phyloP scores from a whole-genome alignment of 2,113 vertebrate genomes.

The Setophaga kirtlandii region DNA sequence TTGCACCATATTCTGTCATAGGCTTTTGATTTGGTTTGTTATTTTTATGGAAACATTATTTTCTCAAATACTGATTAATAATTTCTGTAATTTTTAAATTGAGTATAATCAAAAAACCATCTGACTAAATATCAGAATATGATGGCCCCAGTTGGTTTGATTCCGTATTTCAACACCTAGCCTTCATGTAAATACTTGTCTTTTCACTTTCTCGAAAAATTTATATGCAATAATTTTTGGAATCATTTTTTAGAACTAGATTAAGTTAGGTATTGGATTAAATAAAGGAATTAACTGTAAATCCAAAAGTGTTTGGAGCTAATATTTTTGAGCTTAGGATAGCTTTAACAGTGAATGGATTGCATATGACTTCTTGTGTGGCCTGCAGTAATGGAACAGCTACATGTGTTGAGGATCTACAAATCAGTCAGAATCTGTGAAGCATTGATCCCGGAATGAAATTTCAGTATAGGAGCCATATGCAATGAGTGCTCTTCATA shows the following conservation, averaged over 20 bases:
- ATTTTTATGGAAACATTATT: neutral
- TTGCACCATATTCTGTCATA: neutral
- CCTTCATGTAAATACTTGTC: neutral
- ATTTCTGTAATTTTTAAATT: neutral
- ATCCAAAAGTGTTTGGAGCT: neutral
- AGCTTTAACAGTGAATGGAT: neutral
- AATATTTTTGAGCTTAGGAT: neutral
- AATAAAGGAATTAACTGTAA: neutral
- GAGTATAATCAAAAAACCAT: neutral
- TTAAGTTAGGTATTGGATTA: neutral
- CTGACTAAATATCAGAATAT: neutral
- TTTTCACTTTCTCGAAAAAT: neutral
- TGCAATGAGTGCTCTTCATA: neutral
- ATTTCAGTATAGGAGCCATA: neutral
- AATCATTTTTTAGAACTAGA: neutral
- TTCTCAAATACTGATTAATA: neutral
- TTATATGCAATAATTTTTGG: neutral
- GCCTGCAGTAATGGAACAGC: neutral
- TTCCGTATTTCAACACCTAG: neutral
- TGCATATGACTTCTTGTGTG: neutral
- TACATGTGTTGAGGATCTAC: neutral
- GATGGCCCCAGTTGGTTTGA: neutral
- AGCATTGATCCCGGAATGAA: neutral
- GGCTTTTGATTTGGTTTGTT: neutral
- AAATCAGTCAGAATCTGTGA: neutral